Conservation (phyloP, 2,797 vertebrate species). For the Ammospiza maritima region DNA sequence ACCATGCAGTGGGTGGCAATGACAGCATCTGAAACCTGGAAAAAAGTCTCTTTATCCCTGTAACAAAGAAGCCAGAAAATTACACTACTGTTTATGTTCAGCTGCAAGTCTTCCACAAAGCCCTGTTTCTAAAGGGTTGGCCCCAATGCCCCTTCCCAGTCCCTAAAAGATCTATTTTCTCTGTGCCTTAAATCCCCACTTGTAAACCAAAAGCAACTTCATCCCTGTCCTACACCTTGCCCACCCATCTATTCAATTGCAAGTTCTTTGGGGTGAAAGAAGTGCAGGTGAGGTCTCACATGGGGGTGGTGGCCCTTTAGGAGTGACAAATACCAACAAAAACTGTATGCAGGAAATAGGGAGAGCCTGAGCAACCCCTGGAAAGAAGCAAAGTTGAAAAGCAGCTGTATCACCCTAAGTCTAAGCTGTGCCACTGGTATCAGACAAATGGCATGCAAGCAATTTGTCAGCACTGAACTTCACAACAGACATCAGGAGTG, state of each 20-base stretch:
- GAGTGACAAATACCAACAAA: neutral
- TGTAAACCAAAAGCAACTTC: neutral
- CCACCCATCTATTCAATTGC: neutral
- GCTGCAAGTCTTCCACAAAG: neutral
- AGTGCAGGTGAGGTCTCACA: neutral
- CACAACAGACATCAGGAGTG: neutral
- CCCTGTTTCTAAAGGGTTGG: neutral
- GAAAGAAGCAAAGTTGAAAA: neutral
- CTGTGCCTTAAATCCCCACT: neutral
- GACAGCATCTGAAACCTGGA: neutral
- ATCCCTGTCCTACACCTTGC: neutral
- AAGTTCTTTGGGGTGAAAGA: neutral
- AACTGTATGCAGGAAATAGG: rapidly evolving
- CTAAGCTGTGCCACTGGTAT: neutral
- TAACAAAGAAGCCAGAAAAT: neutral
- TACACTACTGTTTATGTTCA: neutral
- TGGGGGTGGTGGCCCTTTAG: neutral
- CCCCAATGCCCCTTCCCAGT: neutral
- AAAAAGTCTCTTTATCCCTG: neutral
- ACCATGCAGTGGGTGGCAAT: neutral
- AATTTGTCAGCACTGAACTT: neutral
- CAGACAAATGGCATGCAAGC: slow-evolving; percentile 9
- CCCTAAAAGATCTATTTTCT: neutral
- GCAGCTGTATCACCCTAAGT: neutral
- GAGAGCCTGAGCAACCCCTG: neutral